phyloP scores from a whole-genome alignment of 2,888 invertebrate species.

The Diarsia mendica region DNA sequence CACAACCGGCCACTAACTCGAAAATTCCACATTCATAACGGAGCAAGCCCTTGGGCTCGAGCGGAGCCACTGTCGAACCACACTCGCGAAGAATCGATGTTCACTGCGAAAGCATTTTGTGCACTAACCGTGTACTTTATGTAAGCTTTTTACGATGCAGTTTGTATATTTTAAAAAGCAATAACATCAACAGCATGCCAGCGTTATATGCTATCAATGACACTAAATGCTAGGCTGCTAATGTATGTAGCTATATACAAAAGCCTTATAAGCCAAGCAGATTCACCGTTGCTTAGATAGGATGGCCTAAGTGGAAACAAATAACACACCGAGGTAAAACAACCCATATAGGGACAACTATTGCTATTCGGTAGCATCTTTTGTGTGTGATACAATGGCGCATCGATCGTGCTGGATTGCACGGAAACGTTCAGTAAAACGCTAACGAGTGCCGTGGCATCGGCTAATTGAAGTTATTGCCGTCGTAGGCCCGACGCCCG shows the following conservation, averaged over 20 bases:
- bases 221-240: conserved; percentile 33
- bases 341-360: conserved; percentile 82
- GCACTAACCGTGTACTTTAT: conserved; percentile 70
- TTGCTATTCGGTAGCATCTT: conserved; percentile 85
- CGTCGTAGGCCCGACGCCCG: conserved; percentile 58
- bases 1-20: conserved; percentile 86
- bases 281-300: conserved; percentile 65
- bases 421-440: conserved; percentile 81
- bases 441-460: conserved; percentile 80
- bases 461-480: conserved; percentile 86
- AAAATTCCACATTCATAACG: conserved; percentile 88
- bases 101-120: conserved; percentile 75
- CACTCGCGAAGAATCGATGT: conserved; percentile 77
- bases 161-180: conserved; percentile 42
- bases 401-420: conserved; percentile 84
- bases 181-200: conserved; percentile 33
- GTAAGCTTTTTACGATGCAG: conserved; percentile 49
- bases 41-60: conserved; percentile 81
- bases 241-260: conserved; percentile 48
- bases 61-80: conserved; percentile 74
- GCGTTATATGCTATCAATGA: conserved; percentile 40
- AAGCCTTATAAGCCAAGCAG: conserved; percentile 63
- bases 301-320: conserved; percentile 80
- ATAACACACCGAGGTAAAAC: conserved; percentile 78
- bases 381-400: conserved; percentile 86